phyloP scores from a whole-genome alignment of 2,888 invertebrate genomes.

The Plemyria rubiginata region DNA sequence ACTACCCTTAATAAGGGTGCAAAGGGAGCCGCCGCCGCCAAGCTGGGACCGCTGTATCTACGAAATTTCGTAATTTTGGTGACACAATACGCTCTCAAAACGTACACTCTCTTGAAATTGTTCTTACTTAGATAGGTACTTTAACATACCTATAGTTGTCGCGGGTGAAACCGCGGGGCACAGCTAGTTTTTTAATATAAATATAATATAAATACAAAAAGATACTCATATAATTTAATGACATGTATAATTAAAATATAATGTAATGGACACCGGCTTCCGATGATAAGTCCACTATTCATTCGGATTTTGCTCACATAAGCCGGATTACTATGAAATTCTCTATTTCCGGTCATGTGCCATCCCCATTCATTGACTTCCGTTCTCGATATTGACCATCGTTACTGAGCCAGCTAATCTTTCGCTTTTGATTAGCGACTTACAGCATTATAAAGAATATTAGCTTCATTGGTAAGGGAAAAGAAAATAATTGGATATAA shows the following conservation, averaged over 20 bases:
- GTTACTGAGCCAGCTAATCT: conserved; percentile 11
- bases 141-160: no score
- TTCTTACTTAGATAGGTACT: no score
- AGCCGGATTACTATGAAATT: conserved; percentile 20
- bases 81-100: no score
- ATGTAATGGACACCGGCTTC: neutral
- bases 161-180: no score
- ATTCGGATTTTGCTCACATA: conserved; percentile 6
- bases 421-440: neutral
- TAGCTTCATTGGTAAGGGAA: neutral
- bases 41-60: no score
- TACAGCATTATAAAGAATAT: neutral
- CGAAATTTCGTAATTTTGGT: no score
- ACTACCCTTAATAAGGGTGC: no score
- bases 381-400: conserved; percentile 12
- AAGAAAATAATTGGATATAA: neutral
- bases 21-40: no score
- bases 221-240: no score
- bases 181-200: no score
- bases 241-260: neutral
- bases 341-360: conserved; percentile 26
- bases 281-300: neutral
- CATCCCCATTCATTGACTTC: conserved; percentile 17
- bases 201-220: no score
- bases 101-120: no score